Evolutionary conservation across 2,797 vertebrate species (phyloP), one percentile per base, ranked within the genome.

Genomic region (Pseudomugil tenellus): DNA sequence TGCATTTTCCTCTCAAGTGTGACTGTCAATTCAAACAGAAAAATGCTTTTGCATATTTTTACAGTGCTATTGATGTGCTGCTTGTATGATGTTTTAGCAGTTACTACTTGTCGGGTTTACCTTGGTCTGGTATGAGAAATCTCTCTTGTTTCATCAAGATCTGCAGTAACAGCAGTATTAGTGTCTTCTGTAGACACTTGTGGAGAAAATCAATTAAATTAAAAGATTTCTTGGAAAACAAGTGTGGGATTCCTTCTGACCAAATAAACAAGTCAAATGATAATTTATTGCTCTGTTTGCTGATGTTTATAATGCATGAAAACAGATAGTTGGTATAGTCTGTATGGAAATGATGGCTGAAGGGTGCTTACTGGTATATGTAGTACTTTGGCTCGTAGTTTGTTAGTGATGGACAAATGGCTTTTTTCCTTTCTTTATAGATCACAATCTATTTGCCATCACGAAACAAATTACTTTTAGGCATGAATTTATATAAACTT

Each of bases 301-400:
- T 34, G 17, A 23, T 65, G 25, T 69, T 71, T 61, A 26, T 53
- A 67, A 10, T 28, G 34, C 32, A 29, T 39, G 58, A 72, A 53
- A 57, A 29, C 26, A 19, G 55, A 58, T 52, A 49, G 63, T 76
- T n/a, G 1, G 55, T 2, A 17, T 43, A 55, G 68, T 65, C 54
- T 55, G 74, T 10, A 49, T 34, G 3, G 68, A 60, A 41, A 56
- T 34, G 63, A 63, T 76, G 75, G 84, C 1, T 85, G 70, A 70
- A 86, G 61, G 70, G 51, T 60, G 72, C 76, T 87, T 77, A 82
- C 14, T 58, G 57, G 53, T 63, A 53, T 76, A 65, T 62, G 57
- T 66, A 70, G 64, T 55, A 65, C 72, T 58, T 65, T 53, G 35
- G 59, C 25, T 25, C 21, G 8, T n/a, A 48, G 9, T 48, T 7